phyloP scores from a whole-genome alignment of 2,888 invertebrate genomes.

The Orchesella flavescens region DNA sequence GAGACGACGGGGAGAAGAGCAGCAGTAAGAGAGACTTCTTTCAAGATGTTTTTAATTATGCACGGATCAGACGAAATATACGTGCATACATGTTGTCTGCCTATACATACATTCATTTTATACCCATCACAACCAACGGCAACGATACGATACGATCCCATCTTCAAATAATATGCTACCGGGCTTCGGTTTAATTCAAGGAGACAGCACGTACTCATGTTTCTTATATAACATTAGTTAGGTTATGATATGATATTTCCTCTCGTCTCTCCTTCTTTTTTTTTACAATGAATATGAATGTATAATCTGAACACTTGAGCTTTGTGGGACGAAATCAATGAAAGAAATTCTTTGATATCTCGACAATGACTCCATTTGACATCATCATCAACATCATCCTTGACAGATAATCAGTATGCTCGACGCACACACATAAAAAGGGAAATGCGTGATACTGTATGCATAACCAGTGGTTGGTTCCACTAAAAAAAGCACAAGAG shows the following conservation, averaged over 20 bases:
- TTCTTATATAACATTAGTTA: constrained; percentile 28
- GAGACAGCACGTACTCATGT: constrained; percentile 54
- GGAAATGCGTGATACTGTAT: constrained; percentile 21
- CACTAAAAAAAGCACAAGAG: background rate
- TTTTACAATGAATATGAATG: background rate
- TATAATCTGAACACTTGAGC: background rate
- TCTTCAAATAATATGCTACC: constrained; percentile 25
- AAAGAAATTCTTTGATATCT: constrained; percentile 72
- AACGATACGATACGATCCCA: background rate
- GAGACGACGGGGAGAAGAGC: background rate
- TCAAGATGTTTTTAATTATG: constrained; percentile 73
- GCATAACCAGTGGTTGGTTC: constrained; percentile 23
- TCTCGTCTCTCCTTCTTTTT: background rate
- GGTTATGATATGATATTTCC: background rate
- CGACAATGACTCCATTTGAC: constrained; percentile 71
- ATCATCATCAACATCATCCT: constrained; percentile 47
- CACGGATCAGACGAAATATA: constrained; percentile 67
- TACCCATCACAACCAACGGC: background rate
- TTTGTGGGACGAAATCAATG: constrained; percentile 69
- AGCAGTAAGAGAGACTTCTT: constrained; percentile 31
- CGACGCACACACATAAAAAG: constrained; percentile 34
- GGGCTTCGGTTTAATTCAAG: constrained; percentile 48
- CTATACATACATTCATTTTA: too few species aligned
- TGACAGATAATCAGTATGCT: constrained; percentile 58
- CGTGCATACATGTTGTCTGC: too few species aligned